Percentiles rank a stretch among this genome's conserved stretches.
Evolutionary conservation across 1,140 invertebrate genomes (phyloP).

Genomic region (Leptinotarsa undecemlineata): DNA sequence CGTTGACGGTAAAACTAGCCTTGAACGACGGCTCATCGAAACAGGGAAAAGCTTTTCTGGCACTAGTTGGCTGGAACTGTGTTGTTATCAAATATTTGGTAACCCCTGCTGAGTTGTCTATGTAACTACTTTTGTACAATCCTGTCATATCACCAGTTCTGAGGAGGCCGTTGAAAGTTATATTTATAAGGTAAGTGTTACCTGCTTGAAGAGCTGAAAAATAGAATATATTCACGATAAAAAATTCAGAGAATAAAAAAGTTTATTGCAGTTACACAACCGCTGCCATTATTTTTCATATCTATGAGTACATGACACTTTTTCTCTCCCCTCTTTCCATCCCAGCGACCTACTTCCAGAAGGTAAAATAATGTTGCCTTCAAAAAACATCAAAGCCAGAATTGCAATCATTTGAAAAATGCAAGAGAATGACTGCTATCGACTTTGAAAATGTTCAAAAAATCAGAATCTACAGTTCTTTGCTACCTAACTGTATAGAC

Average conservation of each 20-base stretch:
- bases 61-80: constrained; percentile 80
- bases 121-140: constrained; percentile 37
- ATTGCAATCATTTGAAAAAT: too few relatives aligned
- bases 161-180: constrained; percentile 23
- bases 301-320: too few relatives aligned
- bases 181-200: constrained; percentile 13
- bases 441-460: too few relatives aligned
- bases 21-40: constrained; percentile 88
- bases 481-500: too few relatives aligned
- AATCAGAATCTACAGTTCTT: too few relatives aligned
- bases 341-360: too few relatives aligned
- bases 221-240: constrained; percentile 4
- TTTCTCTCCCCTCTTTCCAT: too few relatives aligned
- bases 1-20: constrained; percentile 69
- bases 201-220: neutral
- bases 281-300: too few relatives aligned
- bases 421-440: too few relatives aligned
- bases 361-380: too few relatives aligned
- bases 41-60: constrained; percentile 82
- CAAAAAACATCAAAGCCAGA: too few relatives aligned
- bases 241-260: neutral
- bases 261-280: too few relatives aligned
- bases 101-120: constrained; percentile 17
- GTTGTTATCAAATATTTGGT: constrained; percentile 64
- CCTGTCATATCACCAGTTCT: constrained; percentile 38